Conservation (phyloP, 1,140 invertebrate genomes). For the Procambarus clarkii region DNA sequence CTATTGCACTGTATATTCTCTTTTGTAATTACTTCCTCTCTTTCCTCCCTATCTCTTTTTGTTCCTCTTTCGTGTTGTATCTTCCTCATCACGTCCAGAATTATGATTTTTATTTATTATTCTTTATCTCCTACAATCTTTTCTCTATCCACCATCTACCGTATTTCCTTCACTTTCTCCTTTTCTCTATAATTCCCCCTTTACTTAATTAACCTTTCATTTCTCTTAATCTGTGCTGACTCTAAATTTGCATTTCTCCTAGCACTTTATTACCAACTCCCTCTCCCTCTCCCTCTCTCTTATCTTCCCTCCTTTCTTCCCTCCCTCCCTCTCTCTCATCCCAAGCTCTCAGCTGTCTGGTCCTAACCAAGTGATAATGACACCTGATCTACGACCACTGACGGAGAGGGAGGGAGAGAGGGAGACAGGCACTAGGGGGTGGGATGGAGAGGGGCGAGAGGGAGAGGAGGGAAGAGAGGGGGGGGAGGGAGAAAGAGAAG, state of each 20-base stretch:
- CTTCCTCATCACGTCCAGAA: too few species aligned
- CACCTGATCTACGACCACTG: neutral
- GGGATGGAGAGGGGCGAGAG: neutral
- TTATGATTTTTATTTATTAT: neutral
- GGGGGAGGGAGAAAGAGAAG: neutral
- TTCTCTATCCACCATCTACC: neutral
- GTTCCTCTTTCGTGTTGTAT: neutral
- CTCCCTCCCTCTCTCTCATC: neutral
- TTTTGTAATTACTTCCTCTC: neutral
- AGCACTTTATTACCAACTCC: neutral
- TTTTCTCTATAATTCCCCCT: neutral
- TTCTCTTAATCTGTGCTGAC: neutral
- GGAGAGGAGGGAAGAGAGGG: neutral
- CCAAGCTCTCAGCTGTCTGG: too few species aligned
- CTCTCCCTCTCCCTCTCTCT: neutral
- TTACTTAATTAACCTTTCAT: neutral
- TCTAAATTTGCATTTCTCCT: neutral
- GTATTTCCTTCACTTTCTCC: neutral
- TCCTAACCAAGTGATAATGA: constrained; percentile 8
- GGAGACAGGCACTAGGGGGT: neutral
- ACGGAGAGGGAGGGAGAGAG: neutral
- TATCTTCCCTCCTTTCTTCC: neutral
- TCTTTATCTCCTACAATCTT: neutral
- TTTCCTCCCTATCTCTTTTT: neutral
- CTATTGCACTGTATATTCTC: neutral